These are phyloP conservation scores for Leucopsar rothschildi DNA, from an alignment of 2,113 vertebrate species.

Conservation along the genomic window DNA sequence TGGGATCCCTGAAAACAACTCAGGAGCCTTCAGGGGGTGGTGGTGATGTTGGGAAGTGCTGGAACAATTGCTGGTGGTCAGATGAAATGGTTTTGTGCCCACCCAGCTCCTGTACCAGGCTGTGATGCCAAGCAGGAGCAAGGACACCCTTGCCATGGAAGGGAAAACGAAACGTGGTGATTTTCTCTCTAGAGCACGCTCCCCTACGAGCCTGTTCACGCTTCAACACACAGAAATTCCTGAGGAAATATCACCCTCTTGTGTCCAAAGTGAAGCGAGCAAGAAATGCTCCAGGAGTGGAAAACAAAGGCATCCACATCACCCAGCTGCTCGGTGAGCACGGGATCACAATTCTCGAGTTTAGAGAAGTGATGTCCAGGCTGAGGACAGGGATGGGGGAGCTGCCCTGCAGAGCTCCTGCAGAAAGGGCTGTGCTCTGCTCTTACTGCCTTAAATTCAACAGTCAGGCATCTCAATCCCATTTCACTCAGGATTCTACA, in stretches of 20 bases:
- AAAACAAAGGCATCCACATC: background rate
- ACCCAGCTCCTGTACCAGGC: background rate
- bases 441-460: background rate
- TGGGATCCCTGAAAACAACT: background rate
- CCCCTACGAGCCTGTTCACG: accelerated
- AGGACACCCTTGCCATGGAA: background rate
- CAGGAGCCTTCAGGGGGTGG: background rate
- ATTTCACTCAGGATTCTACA: background rate
- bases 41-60: background rate
- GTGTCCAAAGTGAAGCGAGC: background rate
- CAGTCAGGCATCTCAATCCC: background rate
- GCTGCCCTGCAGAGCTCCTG: background rate
- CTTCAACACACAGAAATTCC: background rate
- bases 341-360: accelerated
- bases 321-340: accelerated
- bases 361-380: background rate
- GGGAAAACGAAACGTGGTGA: accelerated
- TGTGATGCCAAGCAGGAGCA: background rate
- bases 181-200: background rate
- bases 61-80: background rate
- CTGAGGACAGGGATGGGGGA: background rate
- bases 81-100: background rate
- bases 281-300: background rate
- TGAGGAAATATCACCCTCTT: constrained; percentile 52
- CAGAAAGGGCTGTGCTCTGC: background rate